A percentile compares a stretch with the other conserved stretches of the same genome.
Conservation (phyloP, 2,888 invertebrate genomes). For the Mycalesis mineus region DNA sequence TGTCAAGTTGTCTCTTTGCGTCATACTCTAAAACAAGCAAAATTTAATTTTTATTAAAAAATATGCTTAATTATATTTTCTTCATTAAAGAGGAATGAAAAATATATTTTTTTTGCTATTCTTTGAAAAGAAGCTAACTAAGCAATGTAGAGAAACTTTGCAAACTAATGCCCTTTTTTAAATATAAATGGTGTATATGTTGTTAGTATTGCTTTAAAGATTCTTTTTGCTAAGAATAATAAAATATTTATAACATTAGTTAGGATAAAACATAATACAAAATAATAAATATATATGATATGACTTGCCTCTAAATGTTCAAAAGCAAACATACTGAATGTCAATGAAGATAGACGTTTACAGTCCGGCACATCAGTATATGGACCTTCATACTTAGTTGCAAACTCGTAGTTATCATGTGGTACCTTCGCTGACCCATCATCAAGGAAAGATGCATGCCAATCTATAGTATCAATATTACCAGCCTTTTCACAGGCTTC, state of each 20-base stretch:
- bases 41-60: not conserved
- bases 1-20: constrained; percentile 53
- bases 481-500: constrained; percentile 82
- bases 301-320: constrained; percentile 62
- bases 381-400: constrained; percentile 39
- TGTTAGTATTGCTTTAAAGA: no score
- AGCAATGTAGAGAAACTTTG: no score
- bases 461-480: constrained; percentile 81
- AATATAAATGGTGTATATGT: no score
- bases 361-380: constrained; percentile 79
- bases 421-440: constrained; percentile 72
- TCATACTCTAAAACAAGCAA: constrained; percentile 55
- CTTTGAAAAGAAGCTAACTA: no score
- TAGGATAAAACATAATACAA: not conserved
- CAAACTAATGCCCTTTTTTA: no score
- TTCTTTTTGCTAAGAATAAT: no score
- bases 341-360: constrained; percentile 74
- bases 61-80: no score
- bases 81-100: no score
- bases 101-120: no score
- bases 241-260: no score
- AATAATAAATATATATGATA: not conserved
- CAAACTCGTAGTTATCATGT: constrained; percentile 44
- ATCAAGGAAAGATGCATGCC: constrained; percentile 80
- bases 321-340: constrained; percentile 67